Percentiles rank a stretch among this genome's conserved stretches.
These are phyloP conservation scores for Gonatopus flavifemur DNA, from an alignment of 1,140 invertebrate species.

Conservation along the genomic window DNA sequence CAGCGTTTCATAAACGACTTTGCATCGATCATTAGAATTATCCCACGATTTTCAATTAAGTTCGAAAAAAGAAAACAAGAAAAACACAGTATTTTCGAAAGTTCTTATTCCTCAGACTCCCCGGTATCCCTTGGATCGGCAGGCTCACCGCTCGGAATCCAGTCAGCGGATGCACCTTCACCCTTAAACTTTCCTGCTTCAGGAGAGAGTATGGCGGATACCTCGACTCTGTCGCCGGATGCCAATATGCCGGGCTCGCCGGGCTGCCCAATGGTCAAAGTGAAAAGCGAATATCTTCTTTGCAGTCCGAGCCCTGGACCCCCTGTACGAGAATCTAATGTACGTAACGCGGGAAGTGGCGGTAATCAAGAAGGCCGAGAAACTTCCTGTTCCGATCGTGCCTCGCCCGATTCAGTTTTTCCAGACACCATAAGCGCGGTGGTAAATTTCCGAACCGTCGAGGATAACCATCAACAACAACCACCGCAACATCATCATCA, in stretches of 20 bases:
- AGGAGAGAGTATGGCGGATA: conserved; percentile 88
- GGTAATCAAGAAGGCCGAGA: conserved; percentile 37
- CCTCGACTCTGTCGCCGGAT: conserved; percentile 84
- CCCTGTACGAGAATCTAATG: conserved; percentile 36
- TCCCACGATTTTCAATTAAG: too few relatives aligned
- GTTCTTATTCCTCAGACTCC: conserved; percentile 55
- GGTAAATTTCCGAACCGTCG: conserved; percentile 40
- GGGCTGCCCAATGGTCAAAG: conserved; percentile 56
- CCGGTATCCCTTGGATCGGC: conserved; percentile 57
- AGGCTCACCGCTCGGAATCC: conserved; percentile 53
- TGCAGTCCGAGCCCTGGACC: conserved; percentile 52
- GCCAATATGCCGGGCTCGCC: conserved; percentile 75
- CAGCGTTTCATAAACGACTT: too few relatives aligned
- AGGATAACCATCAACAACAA: conserved; percentile 28
- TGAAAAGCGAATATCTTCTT: conserved; percentile 56
- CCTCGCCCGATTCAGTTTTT: conserved; percentile 56
- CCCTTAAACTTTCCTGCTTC: conserved; percentile 59
- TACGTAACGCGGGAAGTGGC: conserved; percentile 21
- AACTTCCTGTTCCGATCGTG: conserved; percentile 43
- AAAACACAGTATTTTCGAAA: conserved; percentile 13
- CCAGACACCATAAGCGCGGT: conserved; percentile 39
- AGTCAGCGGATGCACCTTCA: conserved; percentile 54
- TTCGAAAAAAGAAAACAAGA: conserved; percentile 9
- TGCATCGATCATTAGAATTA: too few relatives aligned
- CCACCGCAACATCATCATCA: conserved; percentile 42